Conservation (phyloP, 2,113 vertebrate genomes). For the Rissa tridactyla region DNA sequence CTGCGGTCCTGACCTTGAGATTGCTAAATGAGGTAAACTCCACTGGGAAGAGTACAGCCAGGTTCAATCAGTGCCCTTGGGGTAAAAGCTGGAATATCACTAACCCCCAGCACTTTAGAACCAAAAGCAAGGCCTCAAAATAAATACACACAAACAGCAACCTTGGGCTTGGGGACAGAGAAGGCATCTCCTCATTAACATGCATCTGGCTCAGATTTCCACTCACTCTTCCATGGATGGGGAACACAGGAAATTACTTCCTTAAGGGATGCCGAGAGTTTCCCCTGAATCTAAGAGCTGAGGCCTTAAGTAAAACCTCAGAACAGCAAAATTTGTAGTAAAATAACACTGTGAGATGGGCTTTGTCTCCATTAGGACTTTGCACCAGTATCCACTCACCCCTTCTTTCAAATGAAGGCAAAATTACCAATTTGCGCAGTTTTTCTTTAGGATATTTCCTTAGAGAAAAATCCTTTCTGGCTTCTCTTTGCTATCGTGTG, state of each 20-base stretch:
- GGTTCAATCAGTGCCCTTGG: neutral
- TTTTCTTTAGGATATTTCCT: neutral
- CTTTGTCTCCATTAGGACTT: neutral
- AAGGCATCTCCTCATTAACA: neutral
- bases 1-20: neutral
- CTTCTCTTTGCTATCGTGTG: neutral
- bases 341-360: neutral
- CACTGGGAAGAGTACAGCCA: neutral
- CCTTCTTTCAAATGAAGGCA: neutral
- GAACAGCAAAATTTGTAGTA: neutral
- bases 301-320: neutral
- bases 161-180: neutral
- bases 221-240: neutral
- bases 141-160: neutral
- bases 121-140: neutral
- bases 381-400: neutral
- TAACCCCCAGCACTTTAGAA: neutral
- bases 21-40: neutral
- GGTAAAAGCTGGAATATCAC: neutral
- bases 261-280: neutral
- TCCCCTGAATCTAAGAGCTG: neutral
- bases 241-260: neutral
- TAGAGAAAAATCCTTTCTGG: neutral
- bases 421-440: neutral
- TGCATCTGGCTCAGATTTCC: neutral